phyloP scores from a whole-genome alignment of 2,888 invertebrate genomes.

The Mongoloraphidia duomilia region DNA sequence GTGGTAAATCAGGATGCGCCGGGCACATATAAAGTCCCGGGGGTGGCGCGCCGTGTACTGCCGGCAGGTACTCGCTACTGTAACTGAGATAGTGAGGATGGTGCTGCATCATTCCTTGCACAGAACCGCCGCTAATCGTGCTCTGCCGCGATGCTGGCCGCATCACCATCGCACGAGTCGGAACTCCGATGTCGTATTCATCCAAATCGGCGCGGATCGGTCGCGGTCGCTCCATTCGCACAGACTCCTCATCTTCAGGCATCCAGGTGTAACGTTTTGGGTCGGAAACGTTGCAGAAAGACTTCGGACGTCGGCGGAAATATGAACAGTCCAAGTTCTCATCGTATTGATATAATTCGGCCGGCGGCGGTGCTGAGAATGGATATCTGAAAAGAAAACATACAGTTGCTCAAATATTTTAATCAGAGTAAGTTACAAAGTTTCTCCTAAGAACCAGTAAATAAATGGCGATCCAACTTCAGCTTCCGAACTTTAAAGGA shows the following conservation, averaged over 20 bases:
- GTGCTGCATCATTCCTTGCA: conserved; percentile 12
- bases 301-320: conserved; percentile 63
- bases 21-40: conserved; percentile 32
- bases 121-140: conserved; percentile 14
- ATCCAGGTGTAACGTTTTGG: conserved; percentile 65
- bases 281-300: conserved; percentile 56
- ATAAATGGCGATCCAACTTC: no score
- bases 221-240: conserved; percentile 55
- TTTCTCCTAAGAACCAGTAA: no score
- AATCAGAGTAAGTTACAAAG: no score
- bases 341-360: conserved; percentile 48
- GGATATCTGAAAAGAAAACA: conserved; percentile 33
- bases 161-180: conserved; percentile 1
- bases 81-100: conserved; percentile 26
- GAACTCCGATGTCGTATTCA: background rate
- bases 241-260: conserved; percentile 59
- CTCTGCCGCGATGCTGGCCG: conserved; percentile 14
- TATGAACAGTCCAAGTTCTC: conserved; percentile 67
- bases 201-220: conserved; percentile 19
- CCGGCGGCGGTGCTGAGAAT: conserved; percentile 40
- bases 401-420: no score
- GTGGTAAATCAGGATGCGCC: conserved; percentile 40
- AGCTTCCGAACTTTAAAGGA: no score
- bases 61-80: conserved; percentile 26
- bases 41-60: conserved; percentile 10